Evolutionary conservation across 2,113 vertebrate species (phyloP).

Genomic region (Calyptommatus sinebrachiatus): DNA sequence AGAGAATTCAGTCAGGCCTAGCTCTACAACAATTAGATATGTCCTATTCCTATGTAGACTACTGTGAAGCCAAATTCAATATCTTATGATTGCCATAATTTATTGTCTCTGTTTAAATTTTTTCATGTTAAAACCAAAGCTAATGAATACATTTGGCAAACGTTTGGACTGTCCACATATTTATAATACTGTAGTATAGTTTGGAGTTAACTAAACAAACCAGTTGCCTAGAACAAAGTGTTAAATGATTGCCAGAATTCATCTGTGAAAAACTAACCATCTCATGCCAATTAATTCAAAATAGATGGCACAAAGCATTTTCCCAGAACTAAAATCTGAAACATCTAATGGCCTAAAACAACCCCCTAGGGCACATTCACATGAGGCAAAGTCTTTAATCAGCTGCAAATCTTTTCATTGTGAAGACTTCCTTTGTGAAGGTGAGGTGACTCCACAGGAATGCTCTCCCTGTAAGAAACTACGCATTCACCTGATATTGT

Average conservation of each 20-base stretch:
- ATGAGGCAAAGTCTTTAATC: not conserved
- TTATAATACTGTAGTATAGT: not conserved
- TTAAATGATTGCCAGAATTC: not conserved
- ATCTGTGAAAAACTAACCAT: not conserved
- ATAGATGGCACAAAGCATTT: not conserved
- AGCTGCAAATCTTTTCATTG: constrained; percentile 6
- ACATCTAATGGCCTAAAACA: not conserved
- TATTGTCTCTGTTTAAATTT: not conserved
- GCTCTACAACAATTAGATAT: not conserved
- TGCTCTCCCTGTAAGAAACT: not conserved
- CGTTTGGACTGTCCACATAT: not conserved
- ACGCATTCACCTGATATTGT: not conserved
- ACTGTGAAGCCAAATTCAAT: not conserved
- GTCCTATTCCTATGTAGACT: not conserved
- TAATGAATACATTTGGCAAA: constrained; percentile 7
- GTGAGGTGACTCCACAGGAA: not conserved
- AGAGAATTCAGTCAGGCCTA: not conserved
- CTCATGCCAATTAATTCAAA: not conserved
- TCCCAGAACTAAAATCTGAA: not conserved
- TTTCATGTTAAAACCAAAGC: not conserved
- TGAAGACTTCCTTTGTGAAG: not conserved
- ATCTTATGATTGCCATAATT: not conserved
- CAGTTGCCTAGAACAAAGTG: not conserved
- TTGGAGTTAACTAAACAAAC: constrained; percentile 6
- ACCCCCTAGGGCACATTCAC: not conserved